Evolutionary conservation across 2,113 vertebrate species (phyloP).

Genomic region (Tragelaphus buxtoni): DNA sequence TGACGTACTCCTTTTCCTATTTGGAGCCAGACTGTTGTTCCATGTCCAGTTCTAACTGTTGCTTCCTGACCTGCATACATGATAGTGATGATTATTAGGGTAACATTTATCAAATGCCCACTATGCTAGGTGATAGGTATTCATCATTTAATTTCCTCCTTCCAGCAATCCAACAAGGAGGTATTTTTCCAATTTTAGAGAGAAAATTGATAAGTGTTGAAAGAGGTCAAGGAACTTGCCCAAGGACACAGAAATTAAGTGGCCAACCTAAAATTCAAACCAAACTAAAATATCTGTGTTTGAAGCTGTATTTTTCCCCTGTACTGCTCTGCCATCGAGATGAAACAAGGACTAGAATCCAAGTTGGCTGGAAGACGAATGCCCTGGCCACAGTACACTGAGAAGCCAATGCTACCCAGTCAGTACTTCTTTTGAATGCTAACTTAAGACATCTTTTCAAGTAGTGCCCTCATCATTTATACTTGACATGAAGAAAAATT

Average conservation of each 20-base stretch:
- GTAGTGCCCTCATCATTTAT: background rate
- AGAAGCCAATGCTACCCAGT: background rate
- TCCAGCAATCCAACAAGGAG: background rate
- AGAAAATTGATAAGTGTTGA: background rate
- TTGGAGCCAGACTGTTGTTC: too few species aligned
- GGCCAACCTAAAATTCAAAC: constrained; percentile 3
- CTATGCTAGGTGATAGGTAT: background rate
- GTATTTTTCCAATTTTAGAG: background rate
- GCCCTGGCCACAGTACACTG: background rate
- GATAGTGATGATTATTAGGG: background rate
- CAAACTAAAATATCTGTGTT: background rate
- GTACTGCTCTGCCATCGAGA: background rate
- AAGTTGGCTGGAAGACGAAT: background rate
- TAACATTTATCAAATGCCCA: background rate
- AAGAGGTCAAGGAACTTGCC: background rate
- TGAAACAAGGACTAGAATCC: background rate
- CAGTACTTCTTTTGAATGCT: background rate
- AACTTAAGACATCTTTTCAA: constrained; percentile 21
- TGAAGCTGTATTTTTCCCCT: background rate
- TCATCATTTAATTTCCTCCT: background rate
- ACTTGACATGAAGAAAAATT: background rate
- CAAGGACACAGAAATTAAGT: background rate
- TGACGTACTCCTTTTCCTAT: too few species aligned
- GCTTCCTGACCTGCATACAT: too few species aligned
- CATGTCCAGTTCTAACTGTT: too few species aligned